Base-by-base conservation (phyloP, 2,888 invertebrate species). In the Pammene fasciana region DNA sequence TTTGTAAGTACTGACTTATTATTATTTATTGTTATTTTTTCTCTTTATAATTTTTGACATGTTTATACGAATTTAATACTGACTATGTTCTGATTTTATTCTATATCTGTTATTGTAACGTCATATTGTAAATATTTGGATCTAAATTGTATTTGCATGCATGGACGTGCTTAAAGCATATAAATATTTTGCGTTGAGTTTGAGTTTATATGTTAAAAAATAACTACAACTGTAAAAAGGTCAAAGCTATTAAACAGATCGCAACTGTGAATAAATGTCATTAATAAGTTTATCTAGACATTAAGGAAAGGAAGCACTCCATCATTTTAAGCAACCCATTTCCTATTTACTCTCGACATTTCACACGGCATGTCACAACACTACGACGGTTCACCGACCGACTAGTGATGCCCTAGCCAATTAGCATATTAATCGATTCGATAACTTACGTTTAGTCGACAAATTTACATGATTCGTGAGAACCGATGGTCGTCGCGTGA, bases 301-400 rank as follows among this genome's bases (percentile, higher is more conserved):
- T 46, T 54, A 52, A 38, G 65, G 14, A 68, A 65, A 68, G 68
- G 68, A 68, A 68, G 65, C 65, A 59, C 45, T 68, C 52, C 13
- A 68, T 68, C 68, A 68, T 68, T 68, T 50, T n/a, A 64, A 57
- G 50, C 64, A 57, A 78, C 79, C 74, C 75, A 76, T 79, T 81
- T 80, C 79, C 80, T 78, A 82, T 78, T 78, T 76, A 76, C 78
- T 76, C 71, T 75, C 73, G 71, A 78, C 75, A 75, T 81, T 97
- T 97, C 80, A 97, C 98, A 86, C 97, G 97, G 91, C 96, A 96
- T 97, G 93, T 96, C 97, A 88, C 90, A 86, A 82, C 85, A 85
- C 80, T 82, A 85, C 86, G 86, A 88, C 80, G 80, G 91, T 88
- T 91, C 91, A 88, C 77, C 90, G 91, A 90, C 91, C 92, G 87